Evolutionary conservation across 2,888 invertebrate species (phyloP).

Genomic region (Prosopocoilus inquinatus): DNA sequence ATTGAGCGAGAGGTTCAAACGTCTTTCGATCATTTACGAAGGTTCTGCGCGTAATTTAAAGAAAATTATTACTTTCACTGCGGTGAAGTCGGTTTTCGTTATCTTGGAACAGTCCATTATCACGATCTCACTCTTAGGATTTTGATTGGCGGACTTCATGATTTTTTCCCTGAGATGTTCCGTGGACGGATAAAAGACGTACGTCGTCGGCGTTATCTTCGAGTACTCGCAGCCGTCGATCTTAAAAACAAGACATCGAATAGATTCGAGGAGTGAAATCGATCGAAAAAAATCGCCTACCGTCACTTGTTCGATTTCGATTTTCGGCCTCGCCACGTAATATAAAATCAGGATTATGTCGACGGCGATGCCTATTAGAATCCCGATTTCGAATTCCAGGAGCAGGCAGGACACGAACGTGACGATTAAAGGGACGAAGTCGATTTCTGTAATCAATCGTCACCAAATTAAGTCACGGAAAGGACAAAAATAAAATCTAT

Average conservation of each 20-base stretch:
- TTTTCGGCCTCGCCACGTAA: constrained; percentile 63
- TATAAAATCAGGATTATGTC: constrained; percentile 64
- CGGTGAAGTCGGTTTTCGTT: constrained; percentile 66
- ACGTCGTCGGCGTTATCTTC: constrained; percentile 52
- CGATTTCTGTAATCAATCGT: constrained; percentile 61
- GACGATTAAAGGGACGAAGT: constrained; percentile 63
- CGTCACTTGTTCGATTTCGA: constrained; percentile 41
- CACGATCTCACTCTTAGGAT: constrained; percentile 37
- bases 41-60: too few relatives aligned
- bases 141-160: constrained; percentile 41
- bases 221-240: constrained; percentile 42
- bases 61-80: constrained; percentile 56
- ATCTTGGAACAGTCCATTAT: constrained; percentile 64
- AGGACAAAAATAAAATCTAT: too few relatives aligned
- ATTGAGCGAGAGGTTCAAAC: too few relatives aligned
- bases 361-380: constrained; percentile 62
- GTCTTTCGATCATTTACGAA: too few relatives aligned
- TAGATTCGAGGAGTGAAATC: neutral
- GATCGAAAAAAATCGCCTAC: constrained; percentile 7
- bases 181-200: constrained; percentile 58
- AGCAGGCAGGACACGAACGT: constrained; percentile 68
- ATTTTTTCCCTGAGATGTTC: constrained; percentile 57
- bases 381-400: constrained; percentile 68
- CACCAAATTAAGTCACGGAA: too few relatives aligned
- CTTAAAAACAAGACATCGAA: constrained; percentile 20